These are phyloP conservation scores for Ceriagrion tenellum DNA, from an alignment of 2,888 invertebrate species.

Conservation along the genomic window DNA sequence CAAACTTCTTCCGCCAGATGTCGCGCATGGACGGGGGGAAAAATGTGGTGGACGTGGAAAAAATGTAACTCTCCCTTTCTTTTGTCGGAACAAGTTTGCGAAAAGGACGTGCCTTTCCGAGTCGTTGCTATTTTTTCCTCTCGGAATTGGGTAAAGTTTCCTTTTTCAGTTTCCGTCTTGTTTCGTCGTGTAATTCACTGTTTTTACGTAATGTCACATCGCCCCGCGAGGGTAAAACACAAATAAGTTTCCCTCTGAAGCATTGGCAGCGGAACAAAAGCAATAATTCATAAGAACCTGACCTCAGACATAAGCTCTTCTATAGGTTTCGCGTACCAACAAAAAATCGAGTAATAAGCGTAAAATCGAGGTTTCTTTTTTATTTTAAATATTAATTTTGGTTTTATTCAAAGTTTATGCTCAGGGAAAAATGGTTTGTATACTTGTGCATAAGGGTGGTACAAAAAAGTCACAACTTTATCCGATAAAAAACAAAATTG, in stretches of 20 bases:
- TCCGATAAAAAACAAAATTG: no score
- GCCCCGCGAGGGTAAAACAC: neutral
- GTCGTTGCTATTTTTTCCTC: neutral
- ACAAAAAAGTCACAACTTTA: no score
- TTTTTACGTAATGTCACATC: neutral
- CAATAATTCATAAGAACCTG: no score
- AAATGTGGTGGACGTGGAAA: neutral
- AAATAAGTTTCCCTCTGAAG: neutral
- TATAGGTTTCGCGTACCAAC: no score
- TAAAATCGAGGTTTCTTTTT: no score
- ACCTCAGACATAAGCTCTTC: no score
- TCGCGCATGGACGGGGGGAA: neutral
- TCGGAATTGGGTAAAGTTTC: constrained; percentile 7
- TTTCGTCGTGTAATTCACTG: neutral
- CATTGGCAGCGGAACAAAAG: no score
- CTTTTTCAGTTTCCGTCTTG: neutral
- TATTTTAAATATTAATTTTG: no score
- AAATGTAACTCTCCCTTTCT: constrained; percentile 10
- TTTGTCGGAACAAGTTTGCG: neutral
- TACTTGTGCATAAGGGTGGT: no score
- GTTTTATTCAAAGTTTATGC: no score
- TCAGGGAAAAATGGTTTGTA: no score
- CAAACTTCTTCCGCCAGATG: constrained; percentile 51
- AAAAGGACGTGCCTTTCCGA: neutral
- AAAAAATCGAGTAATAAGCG: no score